A percentile compares a stretch with the other conserved stretches of the same genome.
phyloP scores from a whole-genome alignment of 2,113 vertebrate genomes.

The Cyanistes caeruleus region DNA sequence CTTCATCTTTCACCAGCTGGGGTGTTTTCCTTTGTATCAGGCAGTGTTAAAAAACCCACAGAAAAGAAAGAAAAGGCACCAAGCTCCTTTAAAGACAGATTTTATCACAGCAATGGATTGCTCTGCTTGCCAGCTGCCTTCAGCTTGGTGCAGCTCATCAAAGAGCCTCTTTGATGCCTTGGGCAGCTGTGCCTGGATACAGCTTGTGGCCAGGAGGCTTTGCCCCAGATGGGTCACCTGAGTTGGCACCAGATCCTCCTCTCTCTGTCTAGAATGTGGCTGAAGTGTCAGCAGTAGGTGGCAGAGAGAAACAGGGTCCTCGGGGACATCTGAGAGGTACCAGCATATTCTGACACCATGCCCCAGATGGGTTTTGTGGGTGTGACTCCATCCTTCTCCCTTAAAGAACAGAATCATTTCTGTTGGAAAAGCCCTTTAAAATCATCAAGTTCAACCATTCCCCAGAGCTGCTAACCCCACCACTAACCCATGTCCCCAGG shows the following conservation, averaged over 20 bases:
- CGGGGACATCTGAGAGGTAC: background rate
- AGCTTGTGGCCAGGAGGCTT: background rate
- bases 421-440: background rate
- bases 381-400: background rate
- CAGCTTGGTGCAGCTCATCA: background rate
- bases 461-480: background rate
- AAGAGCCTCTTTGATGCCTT: background rate
- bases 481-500: background rate
- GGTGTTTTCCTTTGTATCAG: background rate
- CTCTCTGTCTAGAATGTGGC: accelerated
- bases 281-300: background rate
- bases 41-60: background rate
- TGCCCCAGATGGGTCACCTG: background rate
- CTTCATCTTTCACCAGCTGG: constrained; percentile 15
- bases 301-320: background rate
- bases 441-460: background rate
- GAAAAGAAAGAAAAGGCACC: background rate
- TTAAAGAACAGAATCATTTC: background rate
- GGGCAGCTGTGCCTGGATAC: background rate
- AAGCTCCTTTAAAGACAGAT: background rate
- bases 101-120: background rate
- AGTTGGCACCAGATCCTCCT: background rate
- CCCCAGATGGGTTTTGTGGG: background rate
- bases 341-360: accelerated
- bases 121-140: background rate